Percentiles rank a stretch among this genome's conserved stretches.
These are phyloP conservation scores for Macaria notata DNA, from an alignment of 2,888 invertebrate species.

Conservation along the genomic window DNA sequence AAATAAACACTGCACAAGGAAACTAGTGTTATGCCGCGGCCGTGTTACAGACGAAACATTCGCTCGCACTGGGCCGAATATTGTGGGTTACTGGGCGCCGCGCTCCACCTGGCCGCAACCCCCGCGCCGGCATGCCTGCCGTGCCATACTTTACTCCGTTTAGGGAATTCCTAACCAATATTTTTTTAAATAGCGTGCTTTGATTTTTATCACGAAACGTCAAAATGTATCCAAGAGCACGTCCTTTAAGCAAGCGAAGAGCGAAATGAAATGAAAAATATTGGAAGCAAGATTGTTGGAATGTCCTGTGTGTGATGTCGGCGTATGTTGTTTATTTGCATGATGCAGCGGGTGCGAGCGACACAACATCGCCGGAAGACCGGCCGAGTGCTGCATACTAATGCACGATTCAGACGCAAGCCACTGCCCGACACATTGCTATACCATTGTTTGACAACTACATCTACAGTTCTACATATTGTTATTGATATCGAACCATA, in stretches of 20 bases:
- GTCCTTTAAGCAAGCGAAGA: too few relatives aligned
- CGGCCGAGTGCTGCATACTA: constrained; percentile 31
- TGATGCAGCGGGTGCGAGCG: constrained; percentile 21
- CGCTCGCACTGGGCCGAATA: constrained; percentile 78
- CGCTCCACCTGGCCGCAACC: constrained; percentile 1
- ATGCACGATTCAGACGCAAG: constrained; percentile 21
- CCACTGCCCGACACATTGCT: constrained; percentile 18
- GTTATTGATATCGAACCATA: constrained; percentile 2
- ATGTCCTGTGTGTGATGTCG: too few relatives aligned
- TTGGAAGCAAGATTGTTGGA: too few relatives aligned
- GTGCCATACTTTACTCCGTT: neutral
- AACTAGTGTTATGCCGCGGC: constrained; percentile 82
- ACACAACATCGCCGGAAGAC: constrained; percentile 34
- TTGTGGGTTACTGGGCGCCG: constrained; percentile 79
- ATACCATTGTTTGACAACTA: constrained; percentile 5
- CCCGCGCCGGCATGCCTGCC: neutral
- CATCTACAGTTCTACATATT: neutral
- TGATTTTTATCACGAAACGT: too few relatives aligned
- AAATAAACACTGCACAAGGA: constrained; percentile 82
- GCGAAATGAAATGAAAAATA: too few relatives aligned
- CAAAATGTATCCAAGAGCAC: too few relatives aligned
- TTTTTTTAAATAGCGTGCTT: too few relatives aligned
- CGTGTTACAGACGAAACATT: constrained; percentile 81
- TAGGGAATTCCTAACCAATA: too few relatives aligned
- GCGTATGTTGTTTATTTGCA: constrained; percentile 28